phyloP scores from a whole-genome alignment of 2,797 vertebrate species.

The Anguilla obscura region DNA sequence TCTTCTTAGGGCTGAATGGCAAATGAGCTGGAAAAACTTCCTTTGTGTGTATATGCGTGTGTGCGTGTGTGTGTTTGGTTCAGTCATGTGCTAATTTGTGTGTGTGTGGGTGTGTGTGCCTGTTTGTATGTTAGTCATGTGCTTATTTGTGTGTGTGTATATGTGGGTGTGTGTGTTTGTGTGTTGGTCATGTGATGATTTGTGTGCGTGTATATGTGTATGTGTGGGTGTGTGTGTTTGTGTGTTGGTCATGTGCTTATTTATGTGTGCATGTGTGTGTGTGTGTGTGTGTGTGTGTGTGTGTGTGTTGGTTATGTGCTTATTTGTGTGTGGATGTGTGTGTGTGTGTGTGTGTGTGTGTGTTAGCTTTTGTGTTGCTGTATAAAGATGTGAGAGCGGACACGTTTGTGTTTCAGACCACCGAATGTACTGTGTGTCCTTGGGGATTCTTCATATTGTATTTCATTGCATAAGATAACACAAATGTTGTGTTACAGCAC shows the following conservation, averaged over 20 bases:
- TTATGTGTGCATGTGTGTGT: background rate
- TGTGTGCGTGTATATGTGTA: conserved; percentile 11
- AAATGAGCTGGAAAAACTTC: conserved; percentile 53
- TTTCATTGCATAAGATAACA: background rate
- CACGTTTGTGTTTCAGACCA: background rate
- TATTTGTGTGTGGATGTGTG: background rate
- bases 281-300: background rate
- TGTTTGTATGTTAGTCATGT: background rate
- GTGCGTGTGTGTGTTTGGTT: background rate
- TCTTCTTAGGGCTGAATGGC: conserved; percentile 56
- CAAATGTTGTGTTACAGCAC: background rate
- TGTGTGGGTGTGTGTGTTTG: conserved; percentile 4
- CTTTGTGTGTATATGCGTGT: conserved; percentile 18
- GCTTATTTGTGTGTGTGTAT: background rate
- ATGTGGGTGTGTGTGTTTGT: conserved; percentile 5
- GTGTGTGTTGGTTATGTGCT: background rate
- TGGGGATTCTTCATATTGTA: background rate
- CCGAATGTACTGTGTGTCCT: background rate
- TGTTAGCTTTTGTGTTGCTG: background rate
- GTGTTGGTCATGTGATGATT: background rate
- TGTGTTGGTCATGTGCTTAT: background rate
- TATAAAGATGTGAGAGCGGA: background rate
- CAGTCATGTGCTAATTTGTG: too few relatives aligned
- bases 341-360: background rate
- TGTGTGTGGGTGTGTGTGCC: background rate